phyloP scores from a whole-genome alignment of 2,113 vertebrate genomes.

The Neogale vison region DNA sequence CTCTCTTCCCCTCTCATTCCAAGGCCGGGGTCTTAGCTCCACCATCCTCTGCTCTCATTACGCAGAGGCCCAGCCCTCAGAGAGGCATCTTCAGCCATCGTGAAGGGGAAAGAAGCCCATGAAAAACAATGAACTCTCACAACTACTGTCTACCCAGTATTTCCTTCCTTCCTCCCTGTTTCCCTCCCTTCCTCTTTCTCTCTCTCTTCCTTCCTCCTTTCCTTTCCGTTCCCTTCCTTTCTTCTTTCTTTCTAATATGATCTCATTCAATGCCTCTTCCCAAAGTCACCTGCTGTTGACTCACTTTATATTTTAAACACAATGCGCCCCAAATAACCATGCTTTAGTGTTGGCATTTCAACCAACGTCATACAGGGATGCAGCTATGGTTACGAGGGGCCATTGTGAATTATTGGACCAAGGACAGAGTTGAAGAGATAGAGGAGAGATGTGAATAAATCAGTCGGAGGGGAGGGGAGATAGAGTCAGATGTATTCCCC shows the following conservation, averaged over 20 bases:
- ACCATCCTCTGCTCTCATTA: not conserved
- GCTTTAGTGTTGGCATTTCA: not conserved
- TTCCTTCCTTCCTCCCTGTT: not conserved
- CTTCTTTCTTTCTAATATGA: not conserved
- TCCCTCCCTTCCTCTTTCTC: too few relatives aligned
- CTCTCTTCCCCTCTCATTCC: too few relatives aligned
- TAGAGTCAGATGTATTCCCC: rapidly evolving
- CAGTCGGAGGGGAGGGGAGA: not conserved
- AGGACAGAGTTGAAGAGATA: not conserved
- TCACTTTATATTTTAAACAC: not conserved
- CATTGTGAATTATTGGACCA: not conserved
- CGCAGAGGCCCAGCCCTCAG: not conserved
- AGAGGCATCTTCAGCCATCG: not conserved
- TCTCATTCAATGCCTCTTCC: not conserved
- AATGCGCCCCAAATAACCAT: not conserved
- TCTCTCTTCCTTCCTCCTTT: too few relatives aligned
- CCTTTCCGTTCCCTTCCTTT: too few relatives aligned
- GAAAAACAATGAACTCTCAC: too few relatives aligned
- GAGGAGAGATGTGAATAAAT: not conserved
- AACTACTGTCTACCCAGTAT: not conserved
- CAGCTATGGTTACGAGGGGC: not conserved
- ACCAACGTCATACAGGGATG: too few relatives aligned
- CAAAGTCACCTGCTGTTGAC: rapidly evolving
- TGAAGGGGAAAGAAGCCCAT: not conserved
- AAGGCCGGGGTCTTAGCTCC: too few relatives aligned